phyloP scores from a whole-genome alignment of 1,140 invertebrate genomes.

The Aradophagus sp. region DNA sequence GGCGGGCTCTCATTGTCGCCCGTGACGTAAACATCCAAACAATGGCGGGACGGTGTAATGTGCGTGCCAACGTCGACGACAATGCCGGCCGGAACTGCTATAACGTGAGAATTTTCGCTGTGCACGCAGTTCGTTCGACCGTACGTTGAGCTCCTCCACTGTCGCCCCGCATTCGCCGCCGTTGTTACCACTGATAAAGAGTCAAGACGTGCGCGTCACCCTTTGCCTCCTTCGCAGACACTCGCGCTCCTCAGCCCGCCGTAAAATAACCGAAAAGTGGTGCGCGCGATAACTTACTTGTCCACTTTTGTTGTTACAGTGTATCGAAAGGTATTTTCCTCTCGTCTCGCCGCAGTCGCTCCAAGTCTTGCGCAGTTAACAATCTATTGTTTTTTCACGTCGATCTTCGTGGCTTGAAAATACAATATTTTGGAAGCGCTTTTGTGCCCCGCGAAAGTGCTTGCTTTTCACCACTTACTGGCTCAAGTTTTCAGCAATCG shows the following conservation, averaged over 20 bases:
- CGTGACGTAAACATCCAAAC: constrained; percentile 56
- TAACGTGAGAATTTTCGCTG: constrained; percentile 56
- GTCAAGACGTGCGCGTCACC: constrained; percentile 26
- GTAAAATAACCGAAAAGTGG: constrained; percentile 40
- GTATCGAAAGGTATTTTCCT: too few relatives aligned
- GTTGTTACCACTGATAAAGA: constrained; percentile 54
- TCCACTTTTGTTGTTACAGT: too few relatives aligned
- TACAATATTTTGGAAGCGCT: too few relatives aligned
- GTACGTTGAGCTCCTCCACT: constrained; percentile 51
- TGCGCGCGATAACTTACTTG: constrained; percentile 25
- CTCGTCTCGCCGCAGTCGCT: too few relatives aligned
- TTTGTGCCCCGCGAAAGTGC: too few relatives aligned
- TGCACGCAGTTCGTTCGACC: constrained; percentile 52
- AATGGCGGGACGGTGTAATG: constrained; percentile 53
- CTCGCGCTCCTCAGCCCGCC: constrained; percentile 10
- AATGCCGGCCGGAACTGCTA: constrained; percentile 49
- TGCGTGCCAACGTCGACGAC: constrained; percentile 56
- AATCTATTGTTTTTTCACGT: too few relatives aligned
- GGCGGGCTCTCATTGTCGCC: constrained; percentile 48
- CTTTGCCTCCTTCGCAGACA: constrained; percentile 11
- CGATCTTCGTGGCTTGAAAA: too few relatives aligned
- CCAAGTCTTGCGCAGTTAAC: too few relatives aligned
- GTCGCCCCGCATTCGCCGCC: constrained; percentile 35
- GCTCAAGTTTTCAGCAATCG: too few relatives aligned
- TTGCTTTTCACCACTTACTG: too few relatives aligned